Percentiles rank a stretch among this genome's conserved stretches.
phyloP scores from a whole-genome alignment of 2,113 vertebrate genomes.

The Telmatochromis brachygnathus region DNA sequence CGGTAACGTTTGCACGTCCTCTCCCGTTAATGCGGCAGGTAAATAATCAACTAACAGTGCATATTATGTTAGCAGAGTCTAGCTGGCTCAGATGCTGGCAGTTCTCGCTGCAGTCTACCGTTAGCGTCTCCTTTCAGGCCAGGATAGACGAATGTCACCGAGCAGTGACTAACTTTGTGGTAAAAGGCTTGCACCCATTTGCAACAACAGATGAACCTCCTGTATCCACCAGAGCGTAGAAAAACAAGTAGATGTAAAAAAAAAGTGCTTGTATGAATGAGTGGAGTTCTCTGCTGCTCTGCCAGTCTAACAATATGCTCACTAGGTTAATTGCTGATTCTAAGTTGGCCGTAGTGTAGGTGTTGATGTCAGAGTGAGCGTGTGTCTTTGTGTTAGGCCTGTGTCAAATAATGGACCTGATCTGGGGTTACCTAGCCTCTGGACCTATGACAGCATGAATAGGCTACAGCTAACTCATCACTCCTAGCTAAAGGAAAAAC shows the following conservation, averaged over 20 bases:
- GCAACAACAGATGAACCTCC: neutral
- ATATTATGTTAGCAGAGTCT: neutral
- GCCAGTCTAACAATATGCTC: no score
- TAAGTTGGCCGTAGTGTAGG: neutral
- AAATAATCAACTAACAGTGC: neutral
- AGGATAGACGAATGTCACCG: no score
- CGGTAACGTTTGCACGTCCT: rapidly evolving
- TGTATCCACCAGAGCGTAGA: neutral
- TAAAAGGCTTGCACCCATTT: no score
- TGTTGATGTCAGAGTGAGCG: neutral
- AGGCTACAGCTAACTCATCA: neutral
- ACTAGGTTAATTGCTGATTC: neutral
- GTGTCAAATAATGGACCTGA: neutral
- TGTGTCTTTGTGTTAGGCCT: neutral
- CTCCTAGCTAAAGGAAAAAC: neutral
- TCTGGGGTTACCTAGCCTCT: neutral
- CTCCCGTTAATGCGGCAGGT: neutral
- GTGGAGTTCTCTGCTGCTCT: neutral
- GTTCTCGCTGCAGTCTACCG: no score
- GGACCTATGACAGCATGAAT: neutral
- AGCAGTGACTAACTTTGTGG: no score
- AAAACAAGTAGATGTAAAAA: neutral
- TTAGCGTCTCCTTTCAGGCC: no score
- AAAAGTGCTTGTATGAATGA: neutral
- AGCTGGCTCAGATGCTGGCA: no score